Evolutionary conservation across 2,797 vertebrate genomes (phyloP).

Genomic region (Novumbra hubbsi): DNA sequence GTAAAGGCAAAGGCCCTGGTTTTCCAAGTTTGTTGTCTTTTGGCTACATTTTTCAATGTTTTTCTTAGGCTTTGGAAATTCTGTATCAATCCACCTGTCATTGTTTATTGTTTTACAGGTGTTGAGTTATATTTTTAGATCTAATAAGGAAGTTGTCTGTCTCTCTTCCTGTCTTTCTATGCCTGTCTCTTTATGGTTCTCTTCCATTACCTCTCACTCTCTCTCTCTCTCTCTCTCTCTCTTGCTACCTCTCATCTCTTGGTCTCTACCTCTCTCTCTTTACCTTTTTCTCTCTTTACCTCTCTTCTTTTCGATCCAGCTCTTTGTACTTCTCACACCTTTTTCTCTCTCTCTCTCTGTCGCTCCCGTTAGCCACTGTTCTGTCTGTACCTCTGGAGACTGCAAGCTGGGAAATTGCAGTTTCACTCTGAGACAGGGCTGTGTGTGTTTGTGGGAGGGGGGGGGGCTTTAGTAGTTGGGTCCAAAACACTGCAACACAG

Average conservation of each 20-base stretch:
- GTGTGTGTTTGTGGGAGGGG: background rate
- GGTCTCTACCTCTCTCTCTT: background rate
- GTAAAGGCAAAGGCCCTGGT: too few relatives aligned
- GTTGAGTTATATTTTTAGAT: too few relatives aligned
- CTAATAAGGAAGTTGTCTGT: too few relatives aligned
- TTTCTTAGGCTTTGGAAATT: too few relatives aligned
- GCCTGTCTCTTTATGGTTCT: too few relatives aligned
- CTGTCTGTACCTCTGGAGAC: background rate
- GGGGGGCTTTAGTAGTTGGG: background rate
- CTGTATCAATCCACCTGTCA: too few relatives aligned
- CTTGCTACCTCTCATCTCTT: background rate
- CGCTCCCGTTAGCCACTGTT: background rate
- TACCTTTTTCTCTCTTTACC: constrained; percentile 6
- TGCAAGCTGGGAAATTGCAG: background rate
- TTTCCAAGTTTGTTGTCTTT: too few relatives aligned
- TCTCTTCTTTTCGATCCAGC: background rate
- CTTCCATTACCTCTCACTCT: background rate
- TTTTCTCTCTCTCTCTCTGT: constrained; percentile 8
- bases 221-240: background rate
- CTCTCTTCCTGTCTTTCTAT: background rate
- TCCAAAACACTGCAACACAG: constrained; percentile 8
- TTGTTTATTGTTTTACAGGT: too few relatives aligned
- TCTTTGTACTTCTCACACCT: background rate
- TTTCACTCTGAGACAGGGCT: background rate
- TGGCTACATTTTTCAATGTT: too few relatives aligned